Base-by-base conservation (phyloP, 2,888 invertebrate species). In the Pyrrhosoma nymphula region DNA sequence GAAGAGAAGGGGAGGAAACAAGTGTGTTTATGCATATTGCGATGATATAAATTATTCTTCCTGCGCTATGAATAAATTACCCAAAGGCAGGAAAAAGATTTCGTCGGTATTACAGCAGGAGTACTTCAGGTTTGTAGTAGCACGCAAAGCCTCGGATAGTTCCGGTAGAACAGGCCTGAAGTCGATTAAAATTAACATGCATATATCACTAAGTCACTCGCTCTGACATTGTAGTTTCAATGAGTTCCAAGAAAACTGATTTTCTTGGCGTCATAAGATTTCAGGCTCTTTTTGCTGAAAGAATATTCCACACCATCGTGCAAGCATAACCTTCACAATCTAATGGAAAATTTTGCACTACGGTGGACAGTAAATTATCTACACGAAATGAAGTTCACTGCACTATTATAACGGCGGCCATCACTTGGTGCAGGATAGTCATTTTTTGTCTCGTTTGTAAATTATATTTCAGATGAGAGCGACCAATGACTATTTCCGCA, bases 31-130 rank as follows among this genome's bases (percentile, higher is more conserved):
- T 82, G 82, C 82, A 82, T 82, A 82, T 82, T 82, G 35, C 82
- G 82, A 82, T 82, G 82, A 35, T 26, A 82, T 35, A 35, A 82
- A 82, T 82, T 82, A 82, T 82, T 82, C 47, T 26, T 35, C 30
- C 82, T 82, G 14, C 14, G 35, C 82, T 82, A 82, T 82, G 82
- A 82, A 82, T 82, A 82, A 82, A 82, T 82, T 82, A 82, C 35
- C 35, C 82, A 82, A 82, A 82, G 82, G 82, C 82, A 47, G 82
- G n/a, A 82, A 82, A 82, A 82, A 26, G 82, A 35, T 82, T 82
- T 82, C 35, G 82, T 35, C 10, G 3, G 82, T 35, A 82, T 82
- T 82, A 82, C 35, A 82, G 82, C 82, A 16, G 82, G 14, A n/a
- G n/a, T 12, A 30, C n/a, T n/a, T 82, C n/a, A 35, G 6, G 82